phyloP scores from a whole-genome alignment of 2,113 vertebrate species.

The Rallus limicola region DNA sequence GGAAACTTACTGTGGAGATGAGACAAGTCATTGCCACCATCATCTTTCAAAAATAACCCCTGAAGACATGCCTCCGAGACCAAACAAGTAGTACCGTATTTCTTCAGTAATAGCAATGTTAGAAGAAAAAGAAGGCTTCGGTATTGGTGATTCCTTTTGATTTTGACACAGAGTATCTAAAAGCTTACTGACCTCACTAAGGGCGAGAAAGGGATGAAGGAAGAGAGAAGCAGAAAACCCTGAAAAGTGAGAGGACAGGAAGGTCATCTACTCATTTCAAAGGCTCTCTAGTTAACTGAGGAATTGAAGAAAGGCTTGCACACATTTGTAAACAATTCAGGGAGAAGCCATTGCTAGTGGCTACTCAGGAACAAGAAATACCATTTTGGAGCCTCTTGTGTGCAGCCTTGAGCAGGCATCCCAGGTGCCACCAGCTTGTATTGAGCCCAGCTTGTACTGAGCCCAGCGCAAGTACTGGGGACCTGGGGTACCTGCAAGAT shows the following conservation, averaged over 20 bases:
- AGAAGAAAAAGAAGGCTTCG: neutral
- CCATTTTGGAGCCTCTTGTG: neutral
- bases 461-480: neutral
- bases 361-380: neutral
- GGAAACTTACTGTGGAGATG: neutral
- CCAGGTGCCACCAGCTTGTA: neutral
- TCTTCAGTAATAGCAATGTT: neutral
- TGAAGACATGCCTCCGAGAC: neutral
- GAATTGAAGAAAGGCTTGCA: neutral
- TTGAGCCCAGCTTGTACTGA: neutral
- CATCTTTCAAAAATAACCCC: neutral
- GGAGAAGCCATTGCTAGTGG: neutral
- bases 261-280: neutral
- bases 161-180: neutral
- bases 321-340: neutral
- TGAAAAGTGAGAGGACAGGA: neutral
- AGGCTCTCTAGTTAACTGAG: neutral
- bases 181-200: neutral
- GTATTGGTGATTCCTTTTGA: neutral
- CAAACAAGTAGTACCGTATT: neutral
- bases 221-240: neutral
- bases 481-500: neutral
- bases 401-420: neutral
- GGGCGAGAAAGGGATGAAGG: neutral
- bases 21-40: neutral